Evolutionary conservation across 2,797 vertebrate species (phyloP).

Genomic region (Iguana delicatissima): DNA sequence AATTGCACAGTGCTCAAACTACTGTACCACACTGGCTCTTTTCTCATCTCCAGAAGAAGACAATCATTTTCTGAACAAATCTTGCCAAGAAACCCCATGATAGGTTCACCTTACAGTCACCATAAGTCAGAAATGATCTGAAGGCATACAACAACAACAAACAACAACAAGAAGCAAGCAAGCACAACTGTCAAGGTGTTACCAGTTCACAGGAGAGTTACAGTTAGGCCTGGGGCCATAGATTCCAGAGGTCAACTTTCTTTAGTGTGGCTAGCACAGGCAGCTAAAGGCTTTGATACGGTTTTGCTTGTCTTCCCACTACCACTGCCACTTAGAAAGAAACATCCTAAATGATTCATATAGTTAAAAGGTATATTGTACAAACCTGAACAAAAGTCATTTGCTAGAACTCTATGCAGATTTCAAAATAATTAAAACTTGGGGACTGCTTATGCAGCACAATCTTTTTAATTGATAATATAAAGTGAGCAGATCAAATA

Average conservation of each 20-base stretch:
- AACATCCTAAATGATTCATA: conserved; percentile 60
- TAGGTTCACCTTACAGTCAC: too few species aligned
- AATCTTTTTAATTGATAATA: conserved; percentile 66
- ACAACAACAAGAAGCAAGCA: not conserved
- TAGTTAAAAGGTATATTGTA: conserved; percentile 62
- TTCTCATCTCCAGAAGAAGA: too few species aligned
- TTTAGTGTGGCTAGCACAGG: conserved; percentile 55
- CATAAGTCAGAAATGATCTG: too few species aligned
- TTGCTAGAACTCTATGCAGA: conserved; percentile 70
- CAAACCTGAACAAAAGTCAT: conserved; percentile 67
- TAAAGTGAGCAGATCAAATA: conserved; percentile 72
- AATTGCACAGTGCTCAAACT: too few species aligned
- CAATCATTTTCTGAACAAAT: too few species aligned
- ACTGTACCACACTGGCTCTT: too few species aligned
- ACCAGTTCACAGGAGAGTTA: conserved; percentile 20
- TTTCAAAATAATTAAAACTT: conserved; percentile 74
- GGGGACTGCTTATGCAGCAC: conserved; percentile 50
- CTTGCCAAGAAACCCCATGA: too few species aligned
- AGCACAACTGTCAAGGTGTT: conserved; percentile 29
- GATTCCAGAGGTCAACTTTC: not conserved
- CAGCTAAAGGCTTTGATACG: conserved; percentile 35
- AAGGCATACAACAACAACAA: too few species aligned
- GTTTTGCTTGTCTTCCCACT: conserved; percentile 29
- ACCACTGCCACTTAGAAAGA: conserved; percentile 14
- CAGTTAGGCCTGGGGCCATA: not conserved